Conservation (phyloP, 2,113 vertebrate genomes). For the Clarias magur region DNA sequence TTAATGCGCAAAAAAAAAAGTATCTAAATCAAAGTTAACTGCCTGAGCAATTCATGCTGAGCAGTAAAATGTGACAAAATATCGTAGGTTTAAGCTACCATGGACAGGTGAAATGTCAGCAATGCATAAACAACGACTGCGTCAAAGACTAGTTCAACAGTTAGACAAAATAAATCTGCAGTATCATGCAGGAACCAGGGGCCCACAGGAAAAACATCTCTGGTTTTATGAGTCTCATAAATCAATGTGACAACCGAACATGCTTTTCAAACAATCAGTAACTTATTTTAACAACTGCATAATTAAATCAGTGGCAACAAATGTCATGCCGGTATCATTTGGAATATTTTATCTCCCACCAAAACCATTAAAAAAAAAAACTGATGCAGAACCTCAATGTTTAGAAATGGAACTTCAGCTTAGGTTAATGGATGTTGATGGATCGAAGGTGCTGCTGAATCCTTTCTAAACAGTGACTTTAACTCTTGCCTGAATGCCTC, state of each 20-base stretch:
- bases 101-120: background rate
- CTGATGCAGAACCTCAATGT: background rate
- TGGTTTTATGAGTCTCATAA: conserved; percentile 38
- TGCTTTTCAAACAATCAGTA: conserved; percentile 22
- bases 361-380: background rate
- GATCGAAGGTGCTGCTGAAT: conserved; percentile 21
- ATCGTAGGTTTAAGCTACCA: background rate
- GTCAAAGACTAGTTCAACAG: conserved; percentile 25
- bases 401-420: conserved; percentile 17
- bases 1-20: background rate
- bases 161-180: conserved; percentile 33
- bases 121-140: conserved; percentile 4
- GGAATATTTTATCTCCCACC: conserved; percentile 15
- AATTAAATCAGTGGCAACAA: conserved; percentile 31
- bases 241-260: conserved; percentile 25
- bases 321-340: conserved; percentile 13
- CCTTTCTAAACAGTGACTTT: conserved; percentile 25
- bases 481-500: conserved; percentile 30
- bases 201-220: conserved; percentile 22
- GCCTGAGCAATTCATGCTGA: background rate
- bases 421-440: conserved; percentile 3
- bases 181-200: background rate
- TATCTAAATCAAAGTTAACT: background rate
- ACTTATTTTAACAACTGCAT: conserved; percentile 41
- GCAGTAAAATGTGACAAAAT: background rate